Percentiles rank a stretch among this genome's conserved stretches.
These are phyloP conservation scores for Zonotrichia albicollis DNA, from an alignment of 2,797 vertebrate genomes.

Conservation along the genomic window DNA sequence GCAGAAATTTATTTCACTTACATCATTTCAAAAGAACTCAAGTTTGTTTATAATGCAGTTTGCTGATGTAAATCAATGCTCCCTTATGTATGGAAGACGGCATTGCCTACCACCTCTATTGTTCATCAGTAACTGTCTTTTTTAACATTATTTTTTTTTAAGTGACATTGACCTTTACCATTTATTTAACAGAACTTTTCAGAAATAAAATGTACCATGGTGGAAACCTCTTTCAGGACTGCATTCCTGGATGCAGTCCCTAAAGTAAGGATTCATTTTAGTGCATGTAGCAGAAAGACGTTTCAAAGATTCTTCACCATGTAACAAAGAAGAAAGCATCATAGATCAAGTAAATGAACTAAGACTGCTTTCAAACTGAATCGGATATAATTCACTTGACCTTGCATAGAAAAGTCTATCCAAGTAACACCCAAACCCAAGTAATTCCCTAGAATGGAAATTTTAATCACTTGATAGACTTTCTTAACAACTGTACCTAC, in stretches of 20 bases:
- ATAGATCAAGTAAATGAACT: neutral
- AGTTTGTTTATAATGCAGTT: neutral
- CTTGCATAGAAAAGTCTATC: neutral
- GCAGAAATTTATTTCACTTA: neutral
- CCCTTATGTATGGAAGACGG: neutral
- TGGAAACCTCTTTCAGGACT: neutral
- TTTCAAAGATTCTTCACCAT: neutral
- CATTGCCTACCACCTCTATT: neutral
- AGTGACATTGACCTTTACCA: neutral
- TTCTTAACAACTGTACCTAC: neutral
- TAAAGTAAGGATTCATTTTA: neutral
- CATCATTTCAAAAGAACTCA: neutral
- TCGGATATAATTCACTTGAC: neutral
- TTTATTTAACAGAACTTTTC: neutral
- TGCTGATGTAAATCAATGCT: neutral
- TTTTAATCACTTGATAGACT: neutral
- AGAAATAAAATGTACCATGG: neutral
- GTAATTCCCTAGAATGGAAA: neutral
- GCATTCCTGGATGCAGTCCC: neutral
- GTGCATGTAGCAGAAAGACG: neutral
- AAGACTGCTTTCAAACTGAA: neutral
- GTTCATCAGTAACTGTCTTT: neutral
- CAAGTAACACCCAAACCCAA: neutral
- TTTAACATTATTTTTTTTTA: neutral
- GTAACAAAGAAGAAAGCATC: neutral